Percentiles rank a stretch among this genome's conserved stretches.
Evolutionary conservation across 2,113 vertebrate species (phyloP).

Genomic region (Bombycilla garrulus): DNA sequence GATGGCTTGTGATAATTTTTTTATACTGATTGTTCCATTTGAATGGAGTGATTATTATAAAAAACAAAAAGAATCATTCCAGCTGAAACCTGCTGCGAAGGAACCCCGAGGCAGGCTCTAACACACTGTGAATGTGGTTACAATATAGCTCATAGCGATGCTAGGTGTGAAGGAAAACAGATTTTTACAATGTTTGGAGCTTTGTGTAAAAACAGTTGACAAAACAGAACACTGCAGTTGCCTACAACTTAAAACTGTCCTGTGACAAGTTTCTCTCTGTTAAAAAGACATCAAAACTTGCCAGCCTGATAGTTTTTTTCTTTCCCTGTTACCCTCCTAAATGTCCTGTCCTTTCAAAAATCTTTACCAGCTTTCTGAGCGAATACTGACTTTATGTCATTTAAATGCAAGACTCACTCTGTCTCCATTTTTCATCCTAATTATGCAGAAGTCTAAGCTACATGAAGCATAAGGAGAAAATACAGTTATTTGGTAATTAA

Average conservation of each 20-base stretch:
- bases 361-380: not conserved
- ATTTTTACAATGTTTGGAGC: constrained; percentile 54
- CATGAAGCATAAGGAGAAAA: constrained; percentile 60
- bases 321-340: not conserved
- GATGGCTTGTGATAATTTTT: not conserved
- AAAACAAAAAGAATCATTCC: constrained; percentile 39
- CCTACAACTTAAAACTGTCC: constrained; percentile 39
- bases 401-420: constrained; percentile 11
- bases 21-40: constrained; percentile 14
- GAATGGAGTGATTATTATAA: constrained; percentile 37
- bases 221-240: constrained; percentile 43
- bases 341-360: not conserved
- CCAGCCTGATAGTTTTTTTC: not conserved
- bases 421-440: constrained; percentile 48
- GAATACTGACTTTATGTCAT: constrained; percentile 3
- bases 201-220: constrained; percentile 59
- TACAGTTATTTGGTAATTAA: constrained; percentile 59
- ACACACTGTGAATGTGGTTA: constrained; percentile 51
- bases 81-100: constrained; percentile 58
- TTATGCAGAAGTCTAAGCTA: constrained; percentile 28
- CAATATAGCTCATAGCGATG: constrained; percentile 44
- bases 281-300: not conserved
- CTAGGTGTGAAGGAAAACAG: constrained; percentile 64
- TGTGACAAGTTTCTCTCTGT: constrained; percentile 19
- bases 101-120: constrained; percentile 50